These are phyloP conservation scores for Megaceryle maxima DNA, from an alignment of 2,113 vertebrate genomes.

Conservation along the genomic window DNA sequence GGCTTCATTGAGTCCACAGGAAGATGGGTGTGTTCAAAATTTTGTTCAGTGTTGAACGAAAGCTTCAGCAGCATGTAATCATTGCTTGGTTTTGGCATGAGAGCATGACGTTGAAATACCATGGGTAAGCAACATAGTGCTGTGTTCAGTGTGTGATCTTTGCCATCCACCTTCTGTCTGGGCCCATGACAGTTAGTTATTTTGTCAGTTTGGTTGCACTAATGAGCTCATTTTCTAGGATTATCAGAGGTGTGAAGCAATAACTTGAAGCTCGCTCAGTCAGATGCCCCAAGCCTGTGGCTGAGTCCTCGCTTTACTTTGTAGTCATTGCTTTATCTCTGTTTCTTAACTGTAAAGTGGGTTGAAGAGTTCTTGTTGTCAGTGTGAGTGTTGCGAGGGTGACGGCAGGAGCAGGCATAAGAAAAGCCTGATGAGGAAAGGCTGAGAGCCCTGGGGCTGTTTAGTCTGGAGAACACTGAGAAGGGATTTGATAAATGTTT, in stretches of 20 bases:
- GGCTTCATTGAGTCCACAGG: background rate
- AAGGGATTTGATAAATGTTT: no score
- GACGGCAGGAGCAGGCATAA: background rate
- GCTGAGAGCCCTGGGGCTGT: no score
- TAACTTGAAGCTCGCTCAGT: background rate
- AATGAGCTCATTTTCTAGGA: background rate
- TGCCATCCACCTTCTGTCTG: background rate
- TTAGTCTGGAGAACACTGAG: no score
- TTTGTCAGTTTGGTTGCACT: background rate
- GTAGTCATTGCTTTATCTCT: background rate
- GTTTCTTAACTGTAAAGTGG: background rate
- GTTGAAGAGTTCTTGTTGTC: background rate
- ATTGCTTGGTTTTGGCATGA: background rate
- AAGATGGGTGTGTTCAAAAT: background rate
- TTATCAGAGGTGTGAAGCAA: background rate
- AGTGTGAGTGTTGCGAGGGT: background rate
- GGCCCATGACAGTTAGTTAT: background rate
- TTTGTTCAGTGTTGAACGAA: background rate
- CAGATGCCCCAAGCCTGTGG: background rate
- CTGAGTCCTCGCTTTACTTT: background rate
- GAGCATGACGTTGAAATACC: rapidly evolving
- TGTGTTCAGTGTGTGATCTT: background rate
- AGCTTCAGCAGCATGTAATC: background rate
- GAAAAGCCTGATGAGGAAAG: no score
- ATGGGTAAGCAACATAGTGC: rapidly evolving